Percentiles rank a stretch among this genome's conserved stretches.
phyloP scores from a whole-genome alignment of 2,113 vertebrate genomes.

The Ornithorhynchus anatinus region DNA sequence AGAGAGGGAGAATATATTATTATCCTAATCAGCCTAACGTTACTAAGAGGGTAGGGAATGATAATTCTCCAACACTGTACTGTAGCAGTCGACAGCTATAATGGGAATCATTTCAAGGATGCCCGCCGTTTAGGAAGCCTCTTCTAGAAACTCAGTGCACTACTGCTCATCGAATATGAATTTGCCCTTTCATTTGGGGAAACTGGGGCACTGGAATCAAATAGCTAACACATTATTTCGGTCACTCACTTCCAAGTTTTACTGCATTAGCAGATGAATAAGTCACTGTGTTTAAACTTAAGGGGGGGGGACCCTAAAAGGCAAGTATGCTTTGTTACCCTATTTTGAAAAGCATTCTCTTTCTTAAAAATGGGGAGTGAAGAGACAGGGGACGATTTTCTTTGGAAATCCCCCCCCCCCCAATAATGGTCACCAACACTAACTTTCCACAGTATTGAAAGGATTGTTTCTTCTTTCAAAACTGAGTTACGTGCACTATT shows the following conservation, averaged over 20 bases:
- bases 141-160: no score
- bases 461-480: background rate
- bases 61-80: background rate
- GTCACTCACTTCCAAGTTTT: background rate
- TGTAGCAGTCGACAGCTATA: no score
- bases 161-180: background rate
- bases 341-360: background rate
- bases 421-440: constrained; percentile 2
- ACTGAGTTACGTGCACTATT: background rate
- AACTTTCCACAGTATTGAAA: background rate
- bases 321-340: background rate
- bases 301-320: background rate
- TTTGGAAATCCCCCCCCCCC: background rate
- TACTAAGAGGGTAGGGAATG: background rate
- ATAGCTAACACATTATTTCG: background rate
- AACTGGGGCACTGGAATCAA: background rate
- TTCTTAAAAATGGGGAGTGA: no score
- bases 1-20: background rate
- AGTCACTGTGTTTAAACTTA: background rate
- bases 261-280: background rate
- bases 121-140: no score
- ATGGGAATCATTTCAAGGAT: no score
- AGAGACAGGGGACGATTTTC: no score
- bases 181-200: background rate
- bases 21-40: background rate